Evolutionary conservation across 2,797 vertebrate genomes (phyloP), one percentile per base, ranked within the genome.

Genomic region (Pelochelys cantorii): DNA sequence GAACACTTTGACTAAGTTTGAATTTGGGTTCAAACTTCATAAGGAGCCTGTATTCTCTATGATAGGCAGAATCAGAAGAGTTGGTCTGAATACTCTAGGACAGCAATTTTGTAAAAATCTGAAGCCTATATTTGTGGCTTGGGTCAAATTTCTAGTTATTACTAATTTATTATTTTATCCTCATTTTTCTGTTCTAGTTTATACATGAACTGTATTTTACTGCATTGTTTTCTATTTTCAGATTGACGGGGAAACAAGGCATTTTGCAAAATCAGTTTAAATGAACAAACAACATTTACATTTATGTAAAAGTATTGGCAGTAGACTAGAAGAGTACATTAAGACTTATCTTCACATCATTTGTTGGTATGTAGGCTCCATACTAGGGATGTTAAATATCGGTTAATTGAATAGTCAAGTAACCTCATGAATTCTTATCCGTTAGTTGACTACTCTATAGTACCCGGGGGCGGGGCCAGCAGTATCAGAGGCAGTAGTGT

Each of bases 11-110:
- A 81, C 12, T 48, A 48, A 4, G 74, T 81, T 31, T 81, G 59
- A 87, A 89, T 59, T 71, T 68, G 59, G 27, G 83, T 86, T 74
- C 88, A 55, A 89, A 95, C 62, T 34, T 77, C 85, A 3, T 23
- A 31, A 2, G 34, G 22, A 29, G 29, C 60, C 62, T 10, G 71
- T 52, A 29, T 48, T 71, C 23, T 62, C 62, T 77, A 83, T 68
- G 0, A 1, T 5, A 68, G 31, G 17, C n/a, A 34, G n/a, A 68
- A 68, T 18, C 65, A 34, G 65, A 62, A 68, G 65, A 68, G n/a
- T 20, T 17, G 65, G 31, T 68, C 34, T 34, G 65, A 68, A 68
- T 68, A 68, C 8, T 4, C 8, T 20, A 34, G 15, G 20, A n/a
- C n/a, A 68, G n/a, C 31, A 68, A 34, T 31, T 34, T 34, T 18